Evolutionary conservation across 2,113 vertebrate genomes (phyloP).

Genomic region (Talpa occidentalis): DNA sequence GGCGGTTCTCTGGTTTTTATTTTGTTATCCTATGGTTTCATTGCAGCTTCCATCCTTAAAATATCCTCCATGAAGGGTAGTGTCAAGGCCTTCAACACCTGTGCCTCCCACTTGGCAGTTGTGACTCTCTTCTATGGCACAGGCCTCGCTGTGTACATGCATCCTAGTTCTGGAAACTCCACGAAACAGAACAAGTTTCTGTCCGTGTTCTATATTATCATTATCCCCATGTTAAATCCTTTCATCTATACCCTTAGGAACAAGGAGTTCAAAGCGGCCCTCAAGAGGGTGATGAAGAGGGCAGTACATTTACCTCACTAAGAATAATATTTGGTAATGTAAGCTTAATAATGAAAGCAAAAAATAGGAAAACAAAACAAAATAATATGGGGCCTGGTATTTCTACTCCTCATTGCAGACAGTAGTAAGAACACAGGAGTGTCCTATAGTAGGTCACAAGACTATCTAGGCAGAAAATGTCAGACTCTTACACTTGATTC

Average conservation of each 20-base stretch:
- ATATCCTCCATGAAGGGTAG: neutral
- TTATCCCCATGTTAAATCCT: neutral
- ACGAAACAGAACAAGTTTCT: neutral
- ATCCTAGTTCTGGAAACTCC: neutral
- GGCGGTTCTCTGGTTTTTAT: neutral
- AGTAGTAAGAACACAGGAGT: too few relatives aligned
- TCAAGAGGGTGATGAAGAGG: neutral
- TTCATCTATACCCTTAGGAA: neutral
- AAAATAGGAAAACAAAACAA: too few relatives aligned
- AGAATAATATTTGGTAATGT: neutral
- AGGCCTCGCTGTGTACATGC: neutral
- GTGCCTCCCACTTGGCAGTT: neutral
- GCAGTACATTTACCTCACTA: too few relatives aligned
- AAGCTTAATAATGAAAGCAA: too few relatives aligned
- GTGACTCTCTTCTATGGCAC: neutral
- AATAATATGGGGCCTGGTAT: too few relatives aligned
- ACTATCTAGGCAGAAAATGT: too few relatives aligned
- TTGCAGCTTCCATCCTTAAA: slow-evolving; percentile 35
- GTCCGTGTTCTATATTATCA: neutral
- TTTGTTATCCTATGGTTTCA: slow-evolving; percentile 50
- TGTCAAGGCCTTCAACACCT: neutral
- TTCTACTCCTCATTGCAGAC: too few relatives aligned
- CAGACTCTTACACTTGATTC: too few relatives aligned
- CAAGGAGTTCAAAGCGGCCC: neutral
- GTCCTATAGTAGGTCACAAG: too few relatives aligned